A percentile compares a stretch with the other conserved stretches of the same genome.
Conservation (phyloP, 2,888 invertebrate genomes). For the Apamea monoglypha region DNA sequence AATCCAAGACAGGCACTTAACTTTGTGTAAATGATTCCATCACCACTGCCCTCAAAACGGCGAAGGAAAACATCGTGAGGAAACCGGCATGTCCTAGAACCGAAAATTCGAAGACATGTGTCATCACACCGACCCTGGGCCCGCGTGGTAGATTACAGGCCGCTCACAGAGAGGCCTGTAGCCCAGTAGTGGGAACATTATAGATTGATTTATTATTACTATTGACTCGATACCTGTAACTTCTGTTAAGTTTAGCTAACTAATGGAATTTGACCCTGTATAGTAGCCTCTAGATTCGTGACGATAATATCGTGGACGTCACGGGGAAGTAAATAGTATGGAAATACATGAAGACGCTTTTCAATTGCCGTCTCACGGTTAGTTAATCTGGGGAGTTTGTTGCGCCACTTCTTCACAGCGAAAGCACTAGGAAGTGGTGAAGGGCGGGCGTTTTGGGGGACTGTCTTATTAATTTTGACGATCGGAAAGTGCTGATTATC, state of each 20-base stretch:
- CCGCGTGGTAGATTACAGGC: not conserved
- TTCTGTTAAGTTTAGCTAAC: not conserved
- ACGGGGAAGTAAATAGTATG: too few species aligned
- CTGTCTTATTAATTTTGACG: too few species aligned
- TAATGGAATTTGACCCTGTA: not conserved
- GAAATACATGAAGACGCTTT: too few species aligned
- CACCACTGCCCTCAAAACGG: not conserved
- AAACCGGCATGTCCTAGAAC: not conserved
- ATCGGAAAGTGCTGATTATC: too few species aligned
- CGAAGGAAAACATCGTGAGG: too few species aligned
- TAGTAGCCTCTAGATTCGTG: too few species aligned
- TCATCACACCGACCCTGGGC: not conserved
- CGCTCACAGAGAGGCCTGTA: not conserved
- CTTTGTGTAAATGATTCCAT: not conserved
- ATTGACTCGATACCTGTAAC: not conserved
- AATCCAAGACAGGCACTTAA: not conserved
- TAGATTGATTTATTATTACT: not conserved
- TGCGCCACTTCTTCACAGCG: too few species aligned
- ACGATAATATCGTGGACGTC: too few species aligned
- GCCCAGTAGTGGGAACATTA: not conserved
- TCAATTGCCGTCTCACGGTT: too few species aligned
- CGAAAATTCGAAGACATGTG: not conserved
- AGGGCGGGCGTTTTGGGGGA: too few species aligned
- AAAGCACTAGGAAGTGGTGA: too few species aligned
- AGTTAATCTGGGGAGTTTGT: too few species aligned